Evolutionary conservation across 1,140 invertebrate genomes (phyloP), one percentile per base, ranked within the genome.

Genomic region (Ceratosolen fusciceps): DNA sequence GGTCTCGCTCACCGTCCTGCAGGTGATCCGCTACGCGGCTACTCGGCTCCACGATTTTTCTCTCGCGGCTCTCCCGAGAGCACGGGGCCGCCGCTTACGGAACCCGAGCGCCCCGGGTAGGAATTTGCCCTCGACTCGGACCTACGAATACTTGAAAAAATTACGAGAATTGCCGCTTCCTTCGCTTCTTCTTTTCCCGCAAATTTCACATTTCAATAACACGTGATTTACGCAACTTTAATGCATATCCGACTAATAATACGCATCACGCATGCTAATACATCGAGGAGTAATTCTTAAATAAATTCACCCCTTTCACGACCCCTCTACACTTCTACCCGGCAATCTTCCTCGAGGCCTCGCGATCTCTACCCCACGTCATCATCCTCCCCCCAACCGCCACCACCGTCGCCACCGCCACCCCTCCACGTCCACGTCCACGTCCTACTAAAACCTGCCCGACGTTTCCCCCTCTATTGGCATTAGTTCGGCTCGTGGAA

Each of bases 211-310:
- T 52, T 52, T 52, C 49, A 52, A 52, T 52, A 52, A 52, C 19
- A 52, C 49, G 21, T 52, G 49, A 52, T 52, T 52, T 52, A 52
- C 49, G 49, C 49, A 52, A 52, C 49, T 52, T 52, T 52, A 52
- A 52, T 52, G 49, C 12, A 14, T 19, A 3, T 14, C n/a, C n/a
- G 21, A 52, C 9, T 62, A 62, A 62, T 62, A 2, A 62, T 62
- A 34, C 4, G 10, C 24, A 62, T 62, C 34, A 26, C 34, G 4
- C 26, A 34, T 34, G 60, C 16, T 34, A 62, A 34, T 62, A 16
- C n/a, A n/a, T 62, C 4, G 12, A 31, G 12, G 3, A 5, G 34
- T 29, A 19, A 62, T 62, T 62, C 16, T n/a, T n/a, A n/a, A n/a
- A 34, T 62, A 26, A 19, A 56, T 56, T 56, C 24, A 24, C 7